Percentiles rank a stretch among this genome's conserved stretches.
Evolutionary conservation across 2,888 invertebrate genomes (phyloP).

Genomic region (Pristionchus maxplancki): DNA sequence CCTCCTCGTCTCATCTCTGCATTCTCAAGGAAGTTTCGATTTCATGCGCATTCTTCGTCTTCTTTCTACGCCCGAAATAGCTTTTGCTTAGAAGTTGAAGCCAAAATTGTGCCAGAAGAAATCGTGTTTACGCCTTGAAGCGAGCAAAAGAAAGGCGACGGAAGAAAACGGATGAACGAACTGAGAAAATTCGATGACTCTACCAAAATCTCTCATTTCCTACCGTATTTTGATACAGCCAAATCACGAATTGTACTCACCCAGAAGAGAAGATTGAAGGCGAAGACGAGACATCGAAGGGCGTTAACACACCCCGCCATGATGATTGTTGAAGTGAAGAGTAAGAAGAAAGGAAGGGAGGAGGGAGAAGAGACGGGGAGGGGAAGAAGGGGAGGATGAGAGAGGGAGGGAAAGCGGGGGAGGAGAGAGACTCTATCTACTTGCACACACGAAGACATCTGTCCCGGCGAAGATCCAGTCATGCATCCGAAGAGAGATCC

Average conservation of each 20-base stretch:
- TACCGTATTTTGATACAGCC: neutral
- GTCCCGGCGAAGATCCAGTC: constrained; percentile 4
- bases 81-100: neutral
- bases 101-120: neutral
- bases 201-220: neutral
- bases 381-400: neutral
- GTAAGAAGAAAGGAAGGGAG: constrained; percentile 52
- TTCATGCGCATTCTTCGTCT: constrained; percentile 15
- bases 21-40: constrained; percentile 30
- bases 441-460: constrained; percentile 46
- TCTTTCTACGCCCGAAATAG: neutral
- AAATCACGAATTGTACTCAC: constrained; percentile 56
- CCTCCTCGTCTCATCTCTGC: neutral
- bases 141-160: neutral
- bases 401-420: constrained; percentile 39
- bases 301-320: constrained; percentile 65
- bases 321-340: constrained; percentile 52
- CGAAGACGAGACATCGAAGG: constrained; percentile 63
- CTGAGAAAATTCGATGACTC: neutral
- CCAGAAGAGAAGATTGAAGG: constrained; percentile 68
- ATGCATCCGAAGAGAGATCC: constrained; percentile 12
- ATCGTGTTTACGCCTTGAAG: constrained; percentile 30
- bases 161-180: neutral
- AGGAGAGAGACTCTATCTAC: constrained; percentile 41
- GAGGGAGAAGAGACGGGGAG: constrained; percentile 33